Evolutionary conservation across 2,888 invertebrate genomes (phyloP).

Genomic region (Latheticus oryzae): DNA sequence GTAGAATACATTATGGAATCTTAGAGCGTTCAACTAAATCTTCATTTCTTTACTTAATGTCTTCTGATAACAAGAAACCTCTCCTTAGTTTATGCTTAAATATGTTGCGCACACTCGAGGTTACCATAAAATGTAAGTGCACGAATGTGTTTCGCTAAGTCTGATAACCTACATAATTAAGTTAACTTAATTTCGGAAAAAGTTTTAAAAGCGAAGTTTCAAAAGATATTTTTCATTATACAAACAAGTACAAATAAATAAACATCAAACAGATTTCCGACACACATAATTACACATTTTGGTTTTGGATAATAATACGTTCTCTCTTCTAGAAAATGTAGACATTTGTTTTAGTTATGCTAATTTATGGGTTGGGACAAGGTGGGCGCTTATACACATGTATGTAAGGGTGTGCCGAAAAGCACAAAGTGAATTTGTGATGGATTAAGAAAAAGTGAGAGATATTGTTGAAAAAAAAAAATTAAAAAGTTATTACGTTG

Average conservation of each 20-base stretch:
- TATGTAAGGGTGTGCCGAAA: constrained; percentile 24
- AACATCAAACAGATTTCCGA: too few species aligned
- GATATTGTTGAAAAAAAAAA: too few species aligned
- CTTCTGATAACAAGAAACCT: constrained; percentile 45
- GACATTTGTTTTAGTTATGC: constrained; percentile 10
- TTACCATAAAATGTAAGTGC: constrained; percentile 32
- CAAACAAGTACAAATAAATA: too few species aligned
- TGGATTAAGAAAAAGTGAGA: too few species aligned
- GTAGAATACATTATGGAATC: constrained; percentile 47
- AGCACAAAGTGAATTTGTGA: too few species aligned
- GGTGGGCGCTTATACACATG: constrained; percentile 13
- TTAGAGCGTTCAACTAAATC: constrained; percentile 49
- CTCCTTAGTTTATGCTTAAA: constrained; percentile 28
- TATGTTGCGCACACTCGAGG: constrained; percentile 19
- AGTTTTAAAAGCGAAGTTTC: too few species aligned
- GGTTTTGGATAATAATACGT: constrained; percentile 29
- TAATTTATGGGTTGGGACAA: constrained; percentile 16
- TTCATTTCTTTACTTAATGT: constrained; percentile 51
- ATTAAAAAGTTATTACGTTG: too few species aligned
- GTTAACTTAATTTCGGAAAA: too few species aligned
- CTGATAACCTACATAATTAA: constrained; percentile 39
- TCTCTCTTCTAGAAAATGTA: constrained; percentile 27
- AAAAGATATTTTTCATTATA: too few species aligned
- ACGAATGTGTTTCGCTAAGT: constrained; percentile 37
- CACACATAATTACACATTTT: too few species aligned